Evolutionary conservation across 2,888 invertebrate genomes (phyloP).

Genomic region (Thera britannica): DNA sequence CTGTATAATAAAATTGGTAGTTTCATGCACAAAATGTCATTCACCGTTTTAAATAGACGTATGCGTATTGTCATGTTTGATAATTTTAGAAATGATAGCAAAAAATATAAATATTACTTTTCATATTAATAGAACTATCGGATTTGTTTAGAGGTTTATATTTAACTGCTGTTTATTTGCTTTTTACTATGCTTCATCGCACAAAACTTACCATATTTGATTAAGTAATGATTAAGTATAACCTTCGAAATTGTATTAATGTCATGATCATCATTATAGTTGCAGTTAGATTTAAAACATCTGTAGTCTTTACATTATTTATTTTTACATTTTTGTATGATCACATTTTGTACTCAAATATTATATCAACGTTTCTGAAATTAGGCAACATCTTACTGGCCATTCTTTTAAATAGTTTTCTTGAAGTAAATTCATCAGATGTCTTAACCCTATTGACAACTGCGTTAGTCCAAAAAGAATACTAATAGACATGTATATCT

Average conservation of each 20-base stretch:
- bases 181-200: conserved; percentile 69
- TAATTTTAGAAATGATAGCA: conserved; percentile 7
- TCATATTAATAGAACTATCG: conserved; percentile 53
- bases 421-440: conserved; percentile 19
- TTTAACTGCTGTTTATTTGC: conserved; percentile 61
- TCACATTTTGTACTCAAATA: background rate
- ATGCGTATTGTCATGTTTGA: conserved; percentile 42
- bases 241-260: conserved; percentile 45
- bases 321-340: background rate
- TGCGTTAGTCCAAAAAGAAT: conserved; percentile 57
- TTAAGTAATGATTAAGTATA: conserved; percentile 30
- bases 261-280: conserved; percentile 49
- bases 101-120: conserved; percentile 43
- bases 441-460: conserved; percentile 41
- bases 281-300: conserved; percentile 52
- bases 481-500: conserved; percentile 68
- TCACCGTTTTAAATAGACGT: conserved; percentile 43
- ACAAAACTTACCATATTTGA: conserved; percentile 45
- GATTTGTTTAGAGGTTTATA: conserved; percentile 58
- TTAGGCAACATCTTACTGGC: background rate
- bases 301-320: conserved; percentile 24
- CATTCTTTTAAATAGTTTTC: background rate
- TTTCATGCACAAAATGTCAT: conserved; percentile 51
- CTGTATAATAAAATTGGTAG: conserved; percentile 36
- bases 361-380: background rate